Percentiles rank a stretch among this genome's conserved stretches.
phyloP scores from a whole-genome alignment of 2,113 vertebrate genomes.

The Ia io region DNA sequence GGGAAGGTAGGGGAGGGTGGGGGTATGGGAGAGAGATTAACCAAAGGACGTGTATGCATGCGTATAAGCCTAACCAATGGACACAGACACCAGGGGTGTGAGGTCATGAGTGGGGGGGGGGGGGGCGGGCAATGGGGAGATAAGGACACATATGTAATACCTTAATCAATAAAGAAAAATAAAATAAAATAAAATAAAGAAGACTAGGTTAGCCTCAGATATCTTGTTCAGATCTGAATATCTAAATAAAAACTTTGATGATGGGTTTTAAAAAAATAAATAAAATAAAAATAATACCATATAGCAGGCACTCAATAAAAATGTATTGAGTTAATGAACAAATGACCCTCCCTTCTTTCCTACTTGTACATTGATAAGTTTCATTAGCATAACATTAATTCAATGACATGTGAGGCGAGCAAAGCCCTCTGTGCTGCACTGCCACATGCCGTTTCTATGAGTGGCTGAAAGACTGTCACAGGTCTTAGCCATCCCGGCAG shows the following conservation, averaged over 20 bases:
- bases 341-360: not conserved
- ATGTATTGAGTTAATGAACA: not conserved
- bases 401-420: not conserved
- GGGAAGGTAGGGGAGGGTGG: no score
- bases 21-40: no score
- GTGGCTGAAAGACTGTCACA: accelerated
- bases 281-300: not conserved
- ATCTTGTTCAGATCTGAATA: not conserved
- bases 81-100: no score
- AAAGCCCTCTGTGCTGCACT: not conserved
- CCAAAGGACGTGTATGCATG: no score
- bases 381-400: not conserved
- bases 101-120: no score
- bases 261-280: not conserved
- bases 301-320: not conserved
- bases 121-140: no score
- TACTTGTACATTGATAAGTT: not conserved
- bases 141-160: no score
- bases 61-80: no score
- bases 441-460: no score
- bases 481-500: not conserved
- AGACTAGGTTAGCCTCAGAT: not conserved
- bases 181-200: not conserved
- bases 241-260: not conserved
- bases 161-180: no score